Evolutionary conservation across 2,797 vertebrate species (phyloP), one percentile per base, ranked within the genome.

Genomic region (Eulemur mongoz): DNA sequence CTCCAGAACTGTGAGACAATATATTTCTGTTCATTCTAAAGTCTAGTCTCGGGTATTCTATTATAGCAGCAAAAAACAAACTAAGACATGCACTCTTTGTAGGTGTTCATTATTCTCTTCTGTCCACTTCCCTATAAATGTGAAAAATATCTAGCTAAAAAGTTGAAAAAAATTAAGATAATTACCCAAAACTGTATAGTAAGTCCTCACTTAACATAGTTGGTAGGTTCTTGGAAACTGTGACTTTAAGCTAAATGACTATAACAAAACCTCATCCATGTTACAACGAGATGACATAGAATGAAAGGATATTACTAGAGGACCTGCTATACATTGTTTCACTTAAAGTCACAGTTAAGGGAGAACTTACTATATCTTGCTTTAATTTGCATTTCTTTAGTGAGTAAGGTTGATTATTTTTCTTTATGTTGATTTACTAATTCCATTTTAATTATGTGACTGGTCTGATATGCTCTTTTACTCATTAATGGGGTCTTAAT

Each of bases 351-450:
- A 23, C 75, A 52, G 48, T n/a, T 25, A 59, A 59, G 23, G 23
- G 48, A 78, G 10, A 52, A n/a, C 4, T 52, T 78, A 52, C 48
- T 78, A 12, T 52, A 35, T 52, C 38, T 54, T 91, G 76, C 50
- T 82, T 93, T 87, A 69, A 61, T 78, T 84, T 73, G 17, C 15
- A 61, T 73, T 84, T 78, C 54, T 93, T 84, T 96, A 15, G 23
- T 63, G 27, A 72, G 15, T 45, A 7, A 81, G 23, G 14, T 65
- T 81, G 75, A 57, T 27, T 67, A 73, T 73, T 67, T 70, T 67
- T 57, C 20, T 22, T 83, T 18, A n/a, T 79, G 50, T 38, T 91
- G 82, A 45, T 20, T 59, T 45, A 25, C 23, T 72, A 67, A 61
- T 88, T 80, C 35, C 54, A 69, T 61, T 95, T 91, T 61, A 78